Conservation (phyloP, 2,797 vertebrate species). For the Monodelphis domestica region DNA sequence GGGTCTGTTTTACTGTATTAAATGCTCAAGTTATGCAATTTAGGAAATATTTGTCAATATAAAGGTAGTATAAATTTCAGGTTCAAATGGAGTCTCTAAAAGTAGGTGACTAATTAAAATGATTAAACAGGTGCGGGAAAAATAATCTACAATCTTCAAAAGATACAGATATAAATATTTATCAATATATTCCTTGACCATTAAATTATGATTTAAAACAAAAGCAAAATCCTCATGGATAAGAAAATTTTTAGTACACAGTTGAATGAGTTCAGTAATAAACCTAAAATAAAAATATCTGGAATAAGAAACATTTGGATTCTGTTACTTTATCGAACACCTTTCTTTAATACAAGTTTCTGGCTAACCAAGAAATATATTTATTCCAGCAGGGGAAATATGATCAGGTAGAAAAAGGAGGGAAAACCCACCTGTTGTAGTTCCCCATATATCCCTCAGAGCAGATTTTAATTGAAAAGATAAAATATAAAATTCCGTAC, state of each 20-base stretch:
- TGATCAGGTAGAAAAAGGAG: conserved; percentile 10
- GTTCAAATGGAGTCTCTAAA: conserved; percentile 3
- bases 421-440: conserved; percentile 50
- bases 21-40: background rate
- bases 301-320: background rate
- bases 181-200: conserved; percentile 15
- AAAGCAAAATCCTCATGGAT: conserved; percentile 45
- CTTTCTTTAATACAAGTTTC: conserved; percentile 41
- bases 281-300: conserved; percentile 46
- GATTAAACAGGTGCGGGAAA: conserved; percentile 39
- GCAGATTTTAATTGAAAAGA: conserved; percentile 55
- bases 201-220: conserved; percentile 7
- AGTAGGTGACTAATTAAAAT: background rate
- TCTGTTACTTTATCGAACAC: conserved; percentile 26
- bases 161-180: rapidly evolving
- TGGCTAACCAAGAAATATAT: conserved; percentile 9
- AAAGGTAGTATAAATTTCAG: background rate
- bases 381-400: conserved; percentile 31
- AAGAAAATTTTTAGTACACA: conserved; percentile 43
- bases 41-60: conserved; percentile 30
- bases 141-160: background rate
- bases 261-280: conserved; percentile 37
- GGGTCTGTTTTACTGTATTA: background rate
- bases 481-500: conserved; percentile 52
- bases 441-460: conserved; percentile 22